A percentile compares a stretch with the other conserved stretches of the same genome.
Conservation (phyloP, 2,888 invertebrate genomes). For the Leucophenga montana region DNA sequence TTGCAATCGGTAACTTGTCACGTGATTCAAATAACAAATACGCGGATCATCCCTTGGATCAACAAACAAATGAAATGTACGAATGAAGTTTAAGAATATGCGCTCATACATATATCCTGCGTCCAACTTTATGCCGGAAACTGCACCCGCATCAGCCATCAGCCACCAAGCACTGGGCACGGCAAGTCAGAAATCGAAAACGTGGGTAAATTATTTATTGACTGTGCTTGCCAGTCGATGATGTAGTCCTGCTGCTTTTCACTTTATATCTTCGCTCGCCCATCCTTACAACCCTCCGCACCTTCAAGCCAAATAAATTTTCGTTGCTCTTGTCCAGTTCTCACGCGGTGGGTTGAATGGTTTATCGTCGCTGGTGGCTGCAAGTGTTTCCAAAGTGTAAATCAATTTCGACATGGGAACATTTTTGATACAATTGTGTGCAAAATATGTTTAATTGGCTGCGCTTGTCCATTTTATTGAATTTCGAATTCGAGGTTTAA, state of each 20-base stretch:
- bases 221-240: constrained; percentile 26
- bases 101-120: no score
- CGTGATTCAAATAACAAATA: constrained; percentile 69
- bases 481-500: no score
- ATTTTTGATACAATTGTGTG: constrained; percentile 34
- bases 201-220: constrained; percentile 58
- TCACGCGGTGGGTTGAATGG: constrained; percentile 49
- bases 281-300: constrained; percentile 28
- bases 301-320: constrained; percentile 26
- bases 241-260: constrained; percentile 27
- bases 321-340: constrained; percentile 48
- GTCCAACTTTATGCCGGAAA: constrained; percentile 38
- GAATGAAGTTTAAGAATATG: constrained; percentile 14
- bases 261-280: constrained; percentile 37
- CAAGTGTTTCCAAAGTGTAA: constrained; percentile 50
- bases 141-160: constrained; percentile 47
- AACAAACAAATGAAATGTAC: constrained; percentile 27
- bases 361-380: constrained; percentile 18
- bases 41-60: constrained; percentile 65
- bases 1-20: constrained; percentile 61
- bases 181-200: background rate
- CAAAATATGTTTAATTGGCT: no score
- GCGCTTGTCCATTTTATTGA: no score
- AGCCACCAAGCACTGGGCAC: background rate
- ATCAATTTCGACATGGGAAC: constrained; percentile 62